Evolutionary conservation across 2,888 invertebrate genomes (phyloP).

Genomic region (Netelia melanura): DNA sequence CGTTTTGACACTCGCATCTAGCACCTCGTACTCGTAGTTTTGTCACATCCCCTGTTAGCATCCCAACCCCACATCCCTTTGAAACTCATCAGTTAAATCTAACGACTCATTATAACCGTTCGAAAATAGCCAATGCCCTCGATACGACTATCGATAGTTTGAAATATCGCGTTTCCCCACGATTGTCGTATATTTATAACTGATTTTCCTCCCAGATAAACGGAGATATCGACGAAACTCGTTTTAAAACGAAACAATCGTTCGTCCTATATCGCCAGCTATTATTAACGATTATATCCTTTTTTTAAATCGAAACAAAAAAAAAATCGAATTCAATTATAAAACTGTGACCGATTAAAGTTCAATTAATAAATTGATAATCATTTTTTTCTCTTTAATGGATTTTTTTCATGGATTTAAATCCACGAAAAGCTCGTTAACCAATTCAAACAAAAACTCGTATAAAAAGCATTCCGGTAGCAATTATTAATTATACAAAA

Average conservation of each 20-base stretch:
- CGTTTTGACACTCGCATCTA: slow-evolving; percentile 38
- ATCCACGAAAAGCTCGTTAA: neutral
- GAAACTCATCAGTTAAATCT: slow-evolving; percentile 14
- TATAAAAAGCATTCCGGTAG: neutral
- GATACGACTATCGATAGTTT: neutral
- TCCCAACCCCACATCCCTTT: no score
- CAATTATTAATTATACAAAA: neutral
- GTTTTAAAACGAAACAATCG: no score
- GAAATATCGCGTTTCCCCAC: neutral
- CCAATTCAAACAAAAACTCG: neutral
- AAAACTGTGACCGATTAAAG: neutral
- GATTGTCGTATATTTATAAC: neutral
- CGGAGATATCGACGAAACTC: no score
- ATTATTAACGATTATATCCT: no score
- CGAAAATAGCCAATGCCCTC: neutral
- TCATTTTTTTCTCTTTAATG: no score
- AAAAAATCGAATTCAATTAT: no score
- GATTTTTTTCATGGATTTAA: no score
- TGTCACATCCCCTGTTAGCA: neutral
- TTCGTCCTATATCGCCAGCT: no score
- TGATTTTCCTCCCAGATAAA: no score
- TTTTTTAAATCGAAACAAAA: no score
- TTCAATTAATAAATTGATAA: neutral
- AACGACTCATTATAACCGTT: neutral
- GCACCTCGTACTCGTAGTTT: neutral